These are phyloP conservation scores for Lindbergichthys nudifrons DNA, from an alignment of 2,797 vertebrate genomes.

Conservation along the genomic window DNA sequence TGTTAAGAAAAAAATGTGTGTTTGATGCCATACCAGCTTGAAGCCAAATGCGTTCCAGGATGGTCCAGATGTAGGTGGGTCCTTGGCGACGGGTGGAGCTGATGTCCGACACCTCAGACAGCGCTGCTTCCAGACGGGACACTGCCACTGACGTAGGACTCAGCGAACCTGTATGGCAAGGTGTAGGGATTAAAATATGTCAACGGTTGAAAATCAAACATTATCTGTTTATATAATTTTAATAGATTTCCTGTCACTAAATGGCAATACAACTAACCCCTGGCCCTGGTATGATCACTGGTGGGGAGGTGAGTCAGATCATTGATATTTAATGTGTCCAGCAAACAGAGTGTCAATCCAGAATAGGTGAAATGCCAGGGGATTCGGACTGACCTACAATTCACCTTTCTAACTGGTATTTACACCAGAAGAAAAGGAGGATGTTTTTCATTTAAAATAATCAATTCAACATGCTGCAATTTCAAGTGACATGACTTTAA, in stretches of 20 bases:
- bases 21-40: conserved; percentile 88
- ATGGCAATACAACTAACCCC: neutral
- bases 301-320: conserved; percentile 32
- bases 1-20: neutral
- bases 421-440: conserved; percentile 18
- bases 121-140: conserved; percentile 93
- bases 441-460: conserved; percentile 43
- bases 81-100: conserved; percentile 91
- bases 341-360: conserved; percentile 54
- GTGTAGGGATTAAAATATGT: neutral
- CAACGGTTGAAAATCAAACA: neutral
- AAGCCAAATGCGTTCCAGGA: conserved; percentile 95
- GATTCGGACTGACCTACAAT: conserved; percentile 36
- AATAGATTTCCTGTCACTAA: conserved; percentile 22
- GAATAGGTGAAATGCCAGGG: conserved; percentile 36
- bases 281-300: conserved; percentile 11
- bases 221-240: conserved; percentile 1
- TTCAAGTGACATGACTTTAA: conserved; percentile 4
- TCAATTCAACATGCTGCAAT: conserved; percentile 17
- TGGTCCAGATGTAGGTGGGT: conserved; percentile 92
- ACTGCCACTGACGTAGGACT: conserved; percentile 91
- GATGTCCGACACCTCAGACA: conserved; percentile 91
- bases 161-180: conserved; percentile 85
- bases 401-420: conserved; percentile 46
- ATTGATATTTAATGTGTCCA: conserved; percentile 41